Percentiles rank a stretch among this genome's conserved stretches.
Evolutionary conservation across 1,140 invertebrate genomes (phyloP).

Genomic region (Drosophila nebulosa): DNA sequence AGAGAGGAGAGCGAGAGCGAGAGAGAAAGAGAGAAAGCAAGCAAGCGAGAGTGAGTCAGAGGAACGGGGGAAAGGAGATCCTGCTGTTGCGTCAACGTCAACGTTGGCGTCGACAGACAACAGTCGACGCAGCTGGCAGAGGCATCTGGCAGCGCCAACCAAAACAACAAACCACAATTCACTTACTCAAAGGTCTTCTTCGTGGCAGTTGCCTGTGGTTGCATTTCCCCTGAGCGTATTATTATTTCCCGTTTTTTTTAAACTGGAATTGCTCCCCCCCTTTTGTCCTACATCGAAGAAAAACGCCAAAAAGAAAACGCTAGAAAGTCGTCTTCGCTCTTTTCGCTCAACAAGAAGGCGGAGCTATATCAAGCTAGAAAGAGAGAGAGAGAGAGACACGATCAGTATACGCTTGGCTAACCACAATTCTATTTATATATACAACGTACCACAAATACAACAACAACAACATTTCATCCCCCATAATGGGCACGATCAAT

Average conservation of each 20-base stretch:
- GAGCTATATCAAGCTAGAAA: constrained; percentile 10
- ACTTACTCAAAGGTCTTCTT: constrained; percentile 57
- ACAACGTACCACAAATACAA: not conserved
- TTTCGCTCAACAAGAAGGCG: constrained; percentile 1
- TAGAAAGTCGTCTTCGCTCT: not conserved
- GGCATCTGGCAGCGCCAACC: constrained; percentile 52
- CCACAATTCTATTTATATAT: constrained; percentile 5
- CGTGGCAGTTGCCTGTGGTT: constrained; percentile 9
- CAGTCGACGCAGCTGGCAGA: constrained; percentile 15
- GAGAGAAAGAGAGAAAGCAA: not conserved
- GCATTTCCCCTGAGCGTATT: not conserved
- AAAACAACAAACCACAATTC: constrained; percentile 81
- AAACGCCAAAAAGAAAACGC: not conserved
- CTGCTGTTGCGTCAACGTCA: constrained; percentile 1
- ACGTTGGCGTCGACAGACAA: constrained; percentile 11
- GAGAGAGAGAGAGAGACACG: constrained; percentile 15
- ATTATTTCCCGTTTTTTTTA: constrained; percentile 10
- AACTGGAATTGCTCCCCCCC: constrained; percentile 29
- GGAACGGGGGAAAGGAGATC: not conserved
- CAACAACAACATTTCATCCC: constrained; percentile 2
- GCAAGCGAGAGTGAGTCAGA: too few species aligned
- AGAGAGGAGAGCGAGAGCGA: not conserved
- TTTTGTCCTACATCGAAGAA: not conserved
- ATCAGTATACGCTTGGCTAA: constrained; percentile 25
- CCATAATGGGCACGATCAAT: not conserved